Conservation (phyloP, 2,113 vertebrate genomes). For the Chlamydotis undulata region DNA sequence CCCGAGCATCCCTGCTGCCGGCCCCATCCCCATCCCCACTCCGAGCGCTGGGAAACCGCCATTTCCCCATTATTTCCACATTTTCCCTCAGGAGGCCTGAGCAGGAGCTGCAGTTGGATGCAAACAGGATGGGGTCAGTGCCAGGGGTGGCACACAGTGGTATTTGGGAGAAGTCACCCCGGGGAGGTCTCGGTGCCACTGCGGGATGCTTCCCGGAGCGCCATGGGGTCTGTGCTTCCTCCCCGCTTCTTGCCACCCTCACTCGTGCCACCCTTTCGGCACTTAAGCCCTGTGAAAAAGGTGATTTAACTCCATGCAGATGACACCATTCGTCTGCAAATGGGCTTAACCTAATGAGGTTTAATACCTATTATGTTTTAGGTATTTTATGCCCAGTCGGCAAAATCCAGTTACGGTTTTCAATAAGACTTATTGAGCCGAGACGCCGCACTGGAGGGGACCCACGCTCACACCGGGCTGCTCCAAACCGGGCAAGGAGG, state of each 20-base stretch:
- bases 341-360: constrained; percentile 21
- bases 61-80: accelerated
- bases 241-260: neutral
- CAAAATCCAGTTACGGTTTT: neutral
- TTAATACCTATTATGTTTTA: neutral
- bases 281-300: neutral
- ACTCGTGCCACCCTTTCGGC: accelerated
- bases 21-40: neutral
- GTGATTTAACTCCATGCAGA: constrained; percentile 2
- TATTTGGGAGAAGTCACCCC: accelerated
- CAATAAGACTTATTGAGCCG: neutral
- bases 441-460: neutral
- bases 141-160: accelerated
- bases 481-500: neutral
- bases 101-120: neutral
- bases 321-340: neutral
- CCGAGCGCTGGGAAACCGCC: accelerated
- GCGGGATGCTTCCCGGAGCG: neutral
- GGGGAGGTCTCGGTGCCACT: neutral
- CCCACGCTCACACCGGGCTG: accelerated
- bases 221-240: accelerated
- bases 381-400: neutral
- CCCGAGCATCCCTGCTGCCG: neutral
- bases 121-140: too few species aligned
- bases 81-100: neutral